These are phyloP conservation scores for Mythimna pallens DNA, from an alignment of 2,888 invertebrate genomes.

Conservation along the genomic window DNA sequence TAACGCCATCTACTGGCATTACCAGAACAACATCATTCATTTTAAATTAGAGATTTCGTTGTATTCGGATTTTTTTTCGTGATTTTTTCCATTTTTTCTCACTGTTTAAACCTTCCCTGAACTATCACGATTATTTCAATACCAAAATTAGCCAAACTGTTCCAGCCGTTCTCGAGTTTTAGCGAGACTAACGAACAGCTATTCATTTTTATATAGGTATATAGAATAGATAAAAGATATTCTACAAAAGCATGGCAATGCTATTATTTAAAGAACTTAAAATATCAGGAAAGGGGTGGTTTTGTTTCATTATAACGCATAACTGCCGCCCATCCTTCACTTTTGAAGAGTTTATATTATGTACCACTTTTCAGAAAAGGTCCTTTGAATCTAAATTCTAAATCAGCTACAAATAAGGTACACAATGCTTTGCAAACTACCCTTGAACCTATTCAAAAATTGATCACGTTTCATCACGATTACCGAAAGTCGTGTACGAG, in stretches of 20 bases:
- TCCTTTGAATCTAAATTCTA: background rate
- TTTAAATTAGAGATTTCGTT: too few species aligned
- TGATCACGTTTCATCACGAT: constrained; percentile 7
- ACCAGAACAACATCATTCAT: too few species aligned
- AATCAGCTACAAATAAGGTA: background rate
- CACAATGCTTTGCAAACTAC: background rate
- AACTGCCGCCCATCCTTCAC: background rate
- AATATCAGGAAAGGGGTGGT: background rate
- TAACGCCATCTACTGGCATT: too few species aligned
- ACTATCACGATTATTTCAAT: too few species aligned
- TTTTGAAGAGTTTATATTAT: background rate
- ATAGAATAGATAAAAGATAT: background rate
- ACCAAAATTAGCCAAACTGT: too few species aligned
- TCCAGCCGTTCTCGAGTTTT: too few species aligned
- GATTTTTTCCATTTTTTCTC: too few species aligned
- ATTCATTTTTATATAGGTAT: too few species aligned
- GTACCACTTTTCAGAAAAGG: background rate
- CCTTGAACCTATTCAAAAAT: background rate
- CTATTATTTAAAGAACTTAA: background rate
- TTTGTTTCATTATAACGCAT: background rate
- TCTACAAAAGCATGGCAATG: background rate
- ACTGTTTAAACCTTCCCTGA: too few species aligned
- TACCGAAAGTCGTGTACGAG: background rate
- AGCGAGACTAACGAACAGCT: too few species aligned
- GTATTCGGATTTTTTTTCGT: too few species aligned